A percentile compares a stretch with the other conserved stretches of the same genome.
Conservation (phyloP, 1,140 invertebrate species). For the Lordiphosa clarofinis region DNA sequence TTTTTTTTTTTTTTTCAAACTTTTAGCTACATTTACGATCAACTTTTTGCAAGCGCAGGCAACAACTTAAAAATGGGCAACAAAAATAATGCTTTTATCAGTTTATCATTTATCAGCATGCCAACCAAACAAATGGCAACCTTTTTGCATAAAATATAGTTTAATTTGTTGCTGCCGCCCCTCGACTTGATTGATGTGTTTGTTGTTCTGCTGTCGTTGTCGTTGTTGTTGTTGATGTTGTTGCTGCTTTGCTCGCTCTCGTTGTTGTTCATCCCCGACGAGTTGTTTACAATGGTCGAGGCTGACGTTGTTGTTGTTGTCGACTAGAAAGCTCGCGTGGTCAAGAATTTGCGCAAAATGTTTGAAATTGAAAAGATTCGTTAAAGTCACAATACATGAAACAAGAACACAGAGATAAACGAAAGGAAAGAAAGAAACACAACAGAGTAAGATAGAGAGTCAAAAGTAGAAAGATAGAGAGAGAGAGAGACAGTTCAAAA, state of each 20-base stretch:
- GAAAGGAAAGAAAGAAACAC: constrained; percentile 63
- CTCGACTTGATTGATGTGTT: constrained; percentile 10
- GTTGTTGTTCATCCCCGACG: constrained; percentile 48
- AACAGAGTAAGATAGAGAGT: constrained; percentile 58
- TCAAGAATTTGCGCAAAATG: constrained; percentile 44
- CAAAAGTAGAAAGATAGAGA: constrained; percentile 31
- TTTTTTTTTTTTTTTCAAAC: constrained; percentile 11
- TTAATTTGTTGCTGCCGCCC: constrained; percentile 61
- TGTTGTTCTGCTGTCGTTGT: constrained; percentile 17
- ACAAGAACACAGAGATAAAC: constrained; percentile 43
- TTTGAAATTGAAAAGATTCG: constrained; percentile 24
- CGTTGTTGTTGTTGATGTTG: constrained; percentile 32
- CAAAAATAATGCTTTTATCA: constrained; percentile 17
- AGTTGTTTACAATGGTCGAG: constrained; percentile 47
- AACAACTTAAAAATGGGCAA: constrained; percentile 58
- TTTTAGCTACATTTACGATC: constrained; percentile 47
- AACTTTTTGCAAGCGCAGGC: constrained; percentile 60
- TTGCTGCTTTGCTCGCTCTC: constrained; percentile 31
- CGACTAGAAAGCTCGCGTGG: constrained; percentile 50
- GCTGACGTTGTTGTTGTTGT: constrained; percentile 43
- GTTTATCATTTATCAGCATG: constrained; percentile 50
- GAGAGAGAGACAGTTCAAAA: constrained; percentile 38
- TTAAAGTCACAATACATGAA: constrained; percentile 45
- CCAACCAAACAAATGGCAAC: constrained; percentile 68
- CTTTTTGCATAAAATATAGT: constrained; percentile 72